Percentiles rank a stretch among this genome's conserved stretches.
These are phyloP conservation scores for Leguminivora glycinivorella DNA, from an alignment of 1,140 invertebrate species.

Conservation along the genomic window DNA sequence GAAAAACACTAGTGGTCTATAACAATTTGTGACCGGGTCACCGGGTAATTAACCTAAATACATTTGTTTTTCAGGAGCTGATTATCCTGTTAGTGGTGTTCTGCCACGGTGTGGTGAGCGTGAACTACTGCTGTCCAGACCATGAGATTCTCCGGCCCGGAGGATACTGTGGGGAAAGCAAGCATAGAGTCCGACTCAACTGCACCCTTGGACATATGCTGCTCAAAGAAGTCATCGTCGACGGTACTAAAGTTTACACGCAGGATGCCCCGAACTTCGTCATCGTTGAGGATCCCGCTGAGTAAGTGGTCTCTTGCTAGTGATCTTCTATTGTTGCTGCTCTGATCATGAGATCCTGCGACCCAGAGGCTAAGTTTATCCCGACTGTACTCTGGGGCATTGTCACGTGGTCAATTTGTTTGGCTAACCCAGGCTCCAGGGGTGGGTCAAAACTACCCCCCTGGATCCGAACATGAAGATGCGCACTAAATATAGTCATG, in stretches of 20 bases:
- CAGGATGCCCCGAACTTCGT: constrained; percentile 56
- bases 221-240: constrained; percentile 53
- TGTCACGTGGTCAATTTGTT: too few species aligned
- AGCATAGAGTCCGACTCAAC: constrained; percentile 37
- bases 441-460: too few species aligned
- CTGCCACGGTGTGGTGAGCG: constrained; percentile 37
- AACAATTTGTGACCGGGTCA: too few species aligned
- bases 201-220: constrained; percentile 58
- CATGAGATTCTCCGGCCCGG: constrained; percentile 40
- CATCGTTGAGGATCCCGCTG: constrained; percentile 57
- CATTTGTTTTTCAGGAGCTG: constrained; percentile 46
- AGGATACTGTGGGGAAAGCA: constrained; percentile 45
- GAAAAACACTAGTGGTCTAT: neutral
- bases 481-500: too few species aligned
- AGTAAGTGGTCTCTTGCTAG: constrained; percentile 60
- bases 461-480: too few species aligned
- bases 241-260: constrained; percentile 60
- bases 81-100: constrained; percentile 49
- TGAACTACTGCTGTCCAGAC: constrained; percentile 51
- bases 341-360: constrained; percentile 44
- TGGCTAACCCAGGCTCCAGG: too few species aligned
- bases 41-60: neutral
- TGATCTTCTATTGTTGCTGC: constrained; percentile 55
- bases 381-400: constrained; percentile 55
- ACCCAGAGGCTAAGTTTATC: constrained; percentile 36